Percentiles rank a stretch among this genome's conserved stretches.
These are phyloP conservation scores for Apostichopus japonicus DNA, from an alignment of 35 echinoderm and acorn worm genomes.

Conservation along the genomic window DNA sequence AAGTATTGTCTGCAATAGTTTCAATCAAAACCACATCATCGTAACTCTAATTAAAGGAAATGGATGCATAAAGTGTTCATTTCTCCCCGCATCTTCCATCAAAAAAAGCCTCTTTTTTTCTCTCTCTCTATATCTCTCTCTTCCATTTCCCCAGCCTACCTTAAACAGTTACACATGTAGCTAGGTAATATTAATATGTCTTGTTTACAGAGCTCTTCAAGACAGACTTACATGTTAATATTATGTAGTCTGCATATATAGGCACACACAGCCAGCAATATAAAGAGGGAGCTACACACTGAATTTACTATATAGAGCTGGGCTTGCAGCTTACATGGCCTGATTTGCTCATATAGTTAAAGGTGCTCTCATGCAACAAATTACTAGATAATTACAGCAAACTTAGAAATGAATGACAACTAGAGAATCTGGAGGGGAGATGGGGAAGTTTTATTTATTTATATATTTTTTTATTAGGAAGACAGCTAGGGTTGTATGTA, in stretches of 20 bases:
- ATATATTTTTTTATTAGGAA: too few species aligned
- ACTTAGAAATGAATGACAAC: too few species aligned
- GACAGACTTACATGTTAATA: neutral
- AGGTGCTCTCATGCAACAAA: too few species aligned
- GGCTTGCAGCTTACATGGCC: too few species aligned
- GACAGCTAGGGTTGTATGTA: too few species aligned
- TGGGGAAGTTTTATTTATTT: too few species aligned
- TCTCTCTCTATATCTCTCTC: neutral
- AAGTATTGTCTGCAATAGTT: neutral
- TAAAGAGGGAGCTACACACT: too few species aligned
- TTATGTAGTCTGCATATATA: neutral
- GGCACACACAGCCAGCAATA: too few species aligned
- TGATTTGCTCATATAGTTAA: too few species aligned
- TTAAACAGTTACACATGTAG: conserved; percentile 43
- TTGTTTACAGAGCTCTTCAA: conserved; percentile 29
- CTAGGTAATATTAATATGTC: conserved; percentile 38
- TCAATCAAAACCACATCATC: neutral
- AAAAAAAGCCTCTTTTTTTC: neutral
- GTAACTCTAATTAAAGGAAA: conserved; percentile 21
- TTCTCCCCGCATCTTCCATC: neutral
- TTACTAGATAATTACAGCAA: too few species aligned
- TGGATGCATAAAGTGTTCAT: conserved; percentile 26
- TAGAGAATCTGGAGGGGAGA: too few species aligned
- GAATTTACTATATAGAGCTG: too few species aligned
- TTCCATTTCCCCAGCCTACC: neutral